Evolutionary conservation across 2,113 vertebrate species (phyloP).

Genomic region (Paramormyrops kingsleyae): DNA sequence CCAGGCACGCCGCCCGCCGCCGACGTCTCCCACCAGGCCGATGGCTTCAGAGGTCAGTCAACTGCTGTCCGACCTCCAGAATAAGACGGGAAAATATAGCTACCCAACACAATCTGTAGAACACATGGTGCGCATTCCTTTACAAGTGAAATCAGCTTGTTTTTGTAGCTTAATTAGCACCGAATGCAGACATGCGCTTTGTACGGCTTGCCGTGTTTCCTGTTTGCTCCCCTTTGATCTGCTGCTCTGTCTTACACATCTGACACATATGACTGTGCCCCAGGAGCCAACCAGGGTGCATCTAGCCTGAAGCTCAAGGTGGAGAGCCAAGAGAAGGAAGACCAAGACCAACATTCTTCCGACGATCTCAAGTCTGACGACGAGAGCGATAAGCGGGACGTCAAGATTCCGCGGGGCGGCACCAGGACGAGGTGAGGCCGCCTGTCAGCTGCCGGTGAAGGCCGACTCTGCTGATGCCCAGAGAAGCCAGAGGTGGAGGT

Average conservation of each 20-base stretch:
- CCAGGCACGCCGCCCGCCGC: slow-evolving; percentile 62
- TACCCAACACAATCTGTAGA: background rate
- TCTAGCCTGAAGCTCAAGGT: slow-evolving; percentile 77
- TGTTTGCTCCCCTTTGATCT: background rate
- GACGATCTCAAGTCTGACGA: slow-evolving; percentile 89
- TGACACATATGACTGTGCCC: slow-evolving; percentile 40
- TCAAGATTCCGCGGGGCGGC: slow-evolving; percentile 74
- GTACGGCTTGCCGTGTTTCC: background rate
- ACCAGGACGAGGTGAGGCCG: slow-evolving; percentile 56
- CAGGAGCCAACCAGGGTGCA: slow-evolving; percentile 55
- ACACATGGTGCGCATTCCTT: background rate
- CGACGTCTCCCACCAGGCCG: slow-evolving; percentile 66
- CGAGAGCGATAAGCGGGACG: slow-evolving; percentile 76
- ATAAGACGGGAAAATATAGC: background rate
- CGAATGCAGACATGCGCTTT: background rate
- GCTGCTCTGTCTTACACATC: background rate
- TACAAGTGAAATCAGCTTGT: background rate
- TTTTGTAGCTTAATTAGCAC: background rate
- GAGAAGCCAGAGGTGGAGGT: background rate
- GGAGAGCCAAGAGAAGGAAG: slow-evolving; percentile 81
- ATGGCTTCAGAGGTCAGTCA: slow-evolving; percentile 68
- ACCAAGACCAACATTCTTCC: slow-evolving; percentile 75
- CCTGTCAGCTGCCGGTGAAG: background rate
- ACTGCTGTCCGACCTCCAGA: background rate
- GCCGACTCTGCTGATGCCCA: background rate